A percentile compares a stretch with the other conserved stretches of the same genome.
Evolutionary conservation across 2,113 vertebrate species (phyloP).

Genomic region (Halichoerus grypus): DNA sequence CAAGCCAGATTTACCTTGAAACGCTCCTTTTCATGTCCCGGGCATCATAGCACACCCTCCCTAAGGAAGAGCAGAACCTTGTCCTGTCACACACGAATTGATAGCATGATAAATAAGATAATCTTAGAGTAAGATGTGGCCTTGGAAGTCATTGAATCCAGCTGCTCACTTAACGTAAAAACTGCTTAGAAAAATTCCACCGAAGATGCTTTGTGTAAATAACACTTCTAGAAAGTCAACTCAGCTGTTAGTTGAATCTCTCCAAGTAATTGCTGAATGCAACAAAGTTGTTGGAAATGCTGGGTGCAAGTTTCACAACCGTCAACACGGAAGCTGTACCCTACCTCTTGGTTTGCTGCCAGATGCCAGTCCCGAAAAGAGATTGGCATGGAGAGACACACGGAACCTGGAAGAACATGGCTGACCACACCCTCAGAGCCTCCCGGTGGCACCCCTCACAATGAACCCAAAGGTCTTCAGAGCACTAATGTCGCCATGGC

Average conservation of each 20-base stretch:
- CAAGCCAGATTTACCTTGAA: background rate
- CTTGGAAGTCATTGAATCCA: background rate
- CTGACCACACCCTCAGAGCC: background rate
- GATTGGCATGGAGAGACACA: background rate
- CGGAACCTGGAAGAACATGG: background rate
- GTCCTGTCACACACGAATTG: background rate
- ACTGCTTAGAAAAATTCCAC: background rate
- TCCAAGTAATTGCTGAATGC: background rate
- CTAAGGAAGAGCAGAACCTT: background rate
- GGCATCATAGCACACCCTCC: background rate
- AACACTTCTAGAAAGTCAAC: background rate
- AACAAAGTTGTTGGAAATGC: background rate
- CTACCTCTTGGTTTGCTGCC: background rate
- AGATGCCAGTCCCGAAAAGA: background rate
- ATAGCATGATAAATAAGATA: background rate
- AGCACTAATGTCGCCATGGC: background rate
- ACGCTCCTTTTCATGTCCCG: background rate
- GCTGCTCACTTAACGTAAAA: background rate
- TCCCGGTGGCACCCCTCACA: background rate
- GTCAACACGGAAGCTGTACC: background rate
- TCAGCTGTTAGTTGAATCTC: background rate
- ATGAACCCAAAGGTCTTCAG: background rate
- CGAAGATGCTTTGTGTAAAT: background rate
- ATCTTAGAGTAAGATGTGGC: background rate
- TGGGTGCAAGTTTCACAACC: background rate